Evolutionary conservation across 1,140 invertebrate genomes (phyloP), one percentile per base, ranked within the genome.

Genomic region (Aphaenogaster floridana): DNA sequence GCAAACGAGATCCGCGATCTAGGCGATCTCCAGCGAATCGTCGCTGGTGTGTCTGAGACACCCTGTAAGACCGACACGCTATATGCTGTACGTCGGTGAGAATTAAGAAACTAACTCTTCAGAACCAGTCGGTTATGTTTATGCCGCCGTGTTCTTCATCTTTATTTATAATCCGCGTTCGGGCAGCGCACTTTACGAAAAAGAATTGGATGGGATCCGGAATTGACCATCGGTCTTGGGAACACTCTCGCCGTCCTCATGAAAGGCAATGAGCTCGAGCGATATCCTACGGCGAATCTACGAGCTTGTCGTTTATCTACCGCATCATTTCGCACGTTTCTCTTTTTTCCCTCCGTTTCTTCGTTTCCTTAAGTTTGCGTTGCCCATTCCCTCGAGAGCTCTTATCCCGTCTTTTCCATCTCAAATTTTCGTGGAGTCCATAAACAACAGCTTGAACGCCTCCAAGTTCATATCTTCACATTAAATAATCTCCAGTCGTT

Each of bases 161-260:
- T 90, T 88, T 91, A 88, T 89, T 90, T 89, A 92, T 88, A 92
- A 89, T 89, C 61, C 39, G 57, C 6, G 66, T 68, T 57, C 59
- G 50, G 63, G 11, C 17, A 48, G 17, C 15, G 64, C n/a, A 69
- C 66, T 71, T 88, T 85, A 39, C 80, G 64, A 61, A 89, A 80
- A 87, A 90, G 89, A 91, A 93, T 93, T 92, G 91, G 87, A 93
- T 92, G 89, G 89, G 87, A 87, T 91, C 84, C 69, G 54, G 63
- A 86, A 92, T 91, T 80, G 88, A 91, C 86, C 88, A 92, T 90
- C 84, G 79, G 88, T 91, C 91, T 88, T 48, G 79, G 72, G 36
- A 45, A 81, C 74, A 87, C 61, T 57, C 68, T 66, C 34, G 69
- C 59, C 76, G 63, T 54, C 68, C 83, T 93, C 92, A 93, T 93